Evolutionary conservation across 2,797 vertebrate species (phyloP).

Genomic region (Buceros bicornis): DNA sequence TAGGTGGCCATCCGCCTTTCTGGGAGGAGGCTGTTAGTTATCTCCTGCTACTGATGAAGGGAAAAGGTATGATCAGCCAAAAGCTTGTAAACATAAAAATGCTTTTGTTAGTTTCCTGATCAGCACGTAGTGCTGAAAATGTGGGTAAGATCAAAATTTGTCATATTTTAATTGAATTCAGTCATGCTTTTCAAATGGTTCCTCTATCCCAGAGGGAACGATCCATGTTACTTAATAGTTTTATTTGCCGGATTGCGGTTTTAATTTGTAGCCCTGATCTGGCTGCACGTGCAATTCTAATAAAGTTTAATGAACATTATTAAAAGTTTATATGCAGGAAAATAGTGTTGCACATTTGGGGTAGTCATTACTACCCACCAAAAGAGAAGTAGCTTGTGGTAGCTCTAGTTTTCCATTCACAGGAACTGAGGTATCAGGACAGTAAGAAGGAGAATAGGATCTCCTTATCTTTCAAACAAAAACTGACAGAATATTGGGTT

Average conservation of each 20-base stretch:
- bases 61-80: not conserved
- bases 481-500: accelerated
- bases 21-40: not conserved
- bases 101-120: slow-evolving; percentile 23
- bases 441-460: not conserved
- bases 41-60: not conserved
- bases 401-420: slow-evolving; percentile 34
- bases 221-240: slow-evolving; percentile 67
- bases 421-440: not conserved
- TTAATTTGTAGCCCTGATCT: slow-evolving; percentile 64
- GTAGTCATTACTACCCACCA: slow-evolving; percentile 38
- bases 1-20: not conserved
- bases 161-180: slow-evolving; percentile 52
- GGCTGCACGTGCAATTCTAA: slow-evolving; percentile 62
- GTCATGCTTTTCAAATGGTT: slow-evolving; percentile 48
- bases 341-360: slow-evolving; percentile 47
- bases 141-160: slow-evolving; percentile 27
- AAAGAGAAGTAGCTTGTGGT: slow-evolving; percentile 35
- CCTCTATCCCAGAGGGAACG: slow-evolving; percentile 38
- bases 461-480: not conserved
- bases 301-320: slow-evolving; percentile 77
- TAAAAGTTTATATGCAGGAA: slow-evolving; percentile 73
- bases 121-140: not conserved
- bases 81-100: slow-evolving; percentile 8
- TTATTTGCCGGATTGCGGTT: slow-evolving; percentile 54